phyloP scores from a whole-genome alignment of 2,113 vertebrate species.

The Nothobranchius furzeri region DNA sequence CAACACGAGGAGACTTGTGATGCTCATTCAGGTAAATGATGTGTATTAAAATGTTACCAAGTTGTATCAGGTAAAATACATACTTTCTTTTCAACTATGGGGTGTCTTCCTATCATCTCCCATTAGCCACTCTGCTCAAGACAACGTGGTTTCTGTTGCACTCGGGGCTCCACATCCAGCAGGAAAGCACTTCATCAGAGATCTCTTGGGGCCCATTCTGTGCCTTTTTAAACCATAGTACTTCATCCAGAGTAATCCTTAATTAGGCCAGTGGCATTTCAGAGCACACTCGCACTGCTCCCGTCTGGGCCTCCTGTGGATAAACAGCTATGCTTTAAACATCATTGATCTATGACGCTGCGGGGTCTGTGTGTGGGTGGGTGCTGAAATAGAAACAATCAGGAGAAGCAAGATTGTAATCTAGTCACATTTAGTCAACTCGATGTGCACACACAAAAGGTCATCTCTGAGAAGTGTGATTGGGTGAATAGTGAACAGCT shows the following conservation, averaged over 20 bases:
- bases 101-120: not conserved
- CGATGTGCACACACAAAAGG: constrained; percentile 15
- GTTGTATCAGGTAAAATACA: too few relatives aligned
- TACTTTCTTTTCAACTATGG: not conserved
- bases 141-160: not conserved
- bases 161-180: constrained; percentile 22
- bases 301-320: constrained; percentile 31
- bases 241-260: constrained; percentile 10
- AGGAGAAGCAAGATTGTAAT: constrained; percentile 21
- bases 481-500: not conserved
- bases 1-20: too few relatives aligned
- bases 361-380: constrained; percentile 8
- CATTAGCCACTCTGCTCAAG: not conserved
- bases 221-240: not conserved
- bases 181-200: constrained; percentile 42
- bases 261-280: constrained; percentile 7
- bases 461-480: constrained; percentile 11
- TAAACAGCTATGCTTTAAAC: constrained; percentile 53
- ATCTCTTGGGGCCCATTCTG: not conserved
- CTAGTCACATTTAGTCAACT: constrained; percentile 1
- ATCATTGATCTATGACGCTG: constrained; percentile 55
- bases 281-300: constrained; percentile 22
- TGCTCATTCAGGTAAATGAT: too few relatives aligned
- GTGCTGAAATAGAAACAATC: constrained; percentile 28
- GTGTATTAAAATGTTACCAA: too few relatives aligned